phyloP scores from a whole-genome alignment of 2,797 vertebrate genomes.

The Sebastes iracundus region DNA sequence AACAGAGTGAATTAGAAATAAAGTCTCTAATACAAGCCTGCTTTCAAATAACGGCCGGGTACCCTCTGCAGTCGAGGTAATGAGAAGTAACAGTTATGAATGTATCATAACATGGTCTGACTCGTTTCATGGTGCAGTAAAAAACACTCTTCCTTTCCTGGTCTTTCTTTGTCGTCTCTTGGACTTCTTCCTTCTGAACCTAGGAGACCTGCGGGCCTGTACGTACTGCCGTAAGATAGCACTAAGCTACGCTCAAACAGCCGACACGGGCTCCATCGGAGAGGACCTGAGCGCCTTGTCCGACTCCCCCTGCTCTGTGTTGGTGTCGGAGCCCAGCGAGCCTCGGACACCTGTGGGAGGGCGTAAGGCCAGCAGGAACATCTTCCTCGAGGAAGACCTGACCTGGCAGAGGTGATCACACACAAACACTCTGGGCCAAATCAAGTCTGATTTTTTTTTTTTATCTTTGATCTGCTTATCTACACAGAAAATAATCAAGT shows the following conservation, averaged over 20 bases:
- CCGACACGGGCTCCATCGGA: slow-evolving; percentile 93
- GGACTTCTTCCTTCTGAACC: not conserved
- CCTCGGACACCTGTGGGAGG: slow-evolving; percentile 94
- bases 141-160: not conserved
- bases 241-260: slow-evolving; percentile 94
- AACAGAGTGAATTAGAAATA: not conserved
- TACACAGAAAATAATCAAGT: not conserved
- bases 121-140: not conserved
- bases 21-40: not conserved
- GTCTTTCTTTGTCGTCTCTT: not conserved
- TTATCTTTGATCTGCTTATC: not conserved
- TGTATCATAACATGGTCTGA: not conserved
- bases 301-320: slow-evolving; percentile 89
- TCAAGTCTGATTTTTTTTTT: not conserved
- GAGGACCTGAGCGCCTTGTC: slow-evolving; percentile 94
- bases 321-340: slow-evolving; percentile 90
- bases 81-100: not conserved
- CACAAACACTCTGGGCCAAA: not conserved
- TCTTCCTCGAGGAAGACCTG: slow-evolving; percentile 96
- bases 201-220: slow-evolving; percentile 96
- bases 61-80: not conserved
- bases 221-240: slow-evolving; percentile 98
- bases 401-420: slow-evolving; percentile 93
- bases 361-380: slow-evolving; percentile 95
- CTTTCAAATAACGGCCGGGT: not conserved